Evolutionary conservation across 2,888 invertebrate species (phyloP).

Genomic region (Stictocephala bisonia): DNA sequence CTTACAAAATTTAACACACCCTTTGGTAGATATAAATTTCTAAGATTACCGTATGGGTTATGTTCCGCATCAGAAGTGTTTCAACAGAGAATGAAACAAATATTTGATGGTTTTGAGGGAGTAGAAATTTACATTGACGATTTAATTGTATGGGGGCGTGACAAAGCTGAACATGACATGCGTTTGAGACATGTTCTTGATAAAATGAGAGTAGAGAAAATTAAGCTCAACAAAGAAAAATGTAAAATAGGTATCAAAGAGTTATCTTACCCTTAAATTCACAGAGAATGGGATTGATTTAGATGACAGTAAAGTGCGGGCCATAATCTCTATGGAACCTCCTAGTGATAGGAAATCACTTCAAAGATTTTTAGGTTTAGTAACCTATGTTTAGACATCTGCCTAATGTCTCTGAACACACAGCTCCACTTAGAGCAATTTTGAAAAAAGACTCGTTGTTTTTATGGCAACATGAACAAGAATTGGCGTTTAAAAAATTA

Average conservation of each 20-base stretch:
- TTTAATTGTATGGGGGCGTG: constrained; percentile 55
- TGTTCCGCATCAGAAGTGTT: constrained; percentile 53
- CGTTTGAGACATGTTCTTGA: constrained; percentile 51
- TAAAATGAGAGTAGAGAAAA: no score
- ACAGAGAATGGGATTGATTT: constrained; percentile 50
- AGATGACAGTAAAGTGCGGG: constrained; percentile 55
- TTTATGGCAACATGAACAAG: constrained; percentile 52
- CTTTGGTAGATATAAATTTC: constrained; percentile 50
- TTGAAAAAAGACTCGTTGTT: constrained; percentile 53
- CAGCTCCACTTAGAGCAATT: constrained; percentile 54
- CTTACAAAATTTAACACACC: constrained; percentile 46
- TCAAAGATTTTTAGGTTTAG: constrained; percentile 59
- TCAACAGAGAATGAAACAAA: constrained; percentile 51
- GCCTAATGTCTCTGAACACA: constrained; percentile 56
- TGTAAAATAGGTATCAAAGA: constrained; percentile 35
- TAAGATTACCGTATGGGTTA: constrained; percentile 25
- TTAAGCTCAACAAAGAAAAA: constrained; percentile 45
- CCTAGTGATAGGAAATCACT: constrained; percentile 58
- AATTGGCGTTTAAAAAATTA: constrained; percentile 51
- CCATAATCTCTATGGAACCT: constrained; percentile 53
- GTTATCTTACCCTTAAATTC: constrained; percentile 43
- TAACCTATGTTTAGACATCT: constrained; percentile 59
- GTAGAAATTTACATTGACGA: constrained; percentile 59
- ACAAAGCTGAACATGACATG: constrained; percentile 53
- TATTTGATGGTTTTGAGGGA: constrained; percentile 54